phyloP scores from a whole-genome alignment of 2,113 vertebrate genomes.

The Caranx ignobilis region DNA sequence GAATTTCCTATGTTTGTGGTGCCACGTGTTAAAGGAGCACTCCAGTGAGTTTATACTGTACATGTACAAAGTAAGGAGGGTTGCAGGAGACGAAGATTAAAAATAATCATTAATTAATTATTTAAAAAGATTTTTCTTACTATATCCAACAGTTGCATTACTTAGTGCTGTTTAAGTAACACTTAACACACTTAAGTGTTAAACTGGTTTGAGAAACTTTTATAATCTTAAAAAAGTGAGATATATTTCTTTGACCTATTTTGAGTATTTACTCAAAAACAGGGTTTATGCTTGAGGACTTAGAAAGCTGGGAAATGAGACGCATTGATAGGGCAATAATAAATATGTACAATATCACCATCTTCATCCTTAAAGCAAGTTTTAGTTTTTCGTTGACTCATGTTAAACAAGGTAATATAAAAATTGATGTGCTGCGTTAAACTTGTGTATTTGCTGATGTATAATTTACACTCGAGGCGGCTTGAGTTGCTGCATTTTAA shows the following conservation, averaged over 20 bases:
- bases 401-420: not conserved
- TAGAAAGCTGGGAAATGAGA: too few species aligned
- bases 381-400: not conserved
- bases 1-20: conserved; percentile 31
- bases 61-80: not conserved
- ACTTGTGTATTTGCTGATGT: not conserved
- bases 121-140: too few species aligned
- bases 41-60: not conserved
- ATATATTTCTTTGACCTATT: not conserved
- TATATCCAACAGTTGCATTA: too few species aligned
- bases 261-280: not conserved
- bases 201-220: not conserved
- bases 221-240: too few species aligned
- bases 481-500: not conserved
- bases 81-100: not conserved
- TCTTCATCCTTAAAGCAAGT: not conserved
- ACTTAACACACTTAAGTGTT: too few species aligned
- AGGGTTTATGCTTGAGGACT: too few species aligned
- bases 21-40: conserved; percentile 30
- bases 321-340: too few species aligned
- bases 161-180: too few species aligned
- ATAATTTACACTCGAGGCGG: not conserved
- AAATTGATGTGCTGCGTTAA: not conserved
- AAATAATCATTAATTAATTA: too few species aligned
- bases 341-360: not conserved